Evolutionary conservation across 2,888 invertebrate species (phyloP).

Genomic region (Callinectes sapidus): DNA sequence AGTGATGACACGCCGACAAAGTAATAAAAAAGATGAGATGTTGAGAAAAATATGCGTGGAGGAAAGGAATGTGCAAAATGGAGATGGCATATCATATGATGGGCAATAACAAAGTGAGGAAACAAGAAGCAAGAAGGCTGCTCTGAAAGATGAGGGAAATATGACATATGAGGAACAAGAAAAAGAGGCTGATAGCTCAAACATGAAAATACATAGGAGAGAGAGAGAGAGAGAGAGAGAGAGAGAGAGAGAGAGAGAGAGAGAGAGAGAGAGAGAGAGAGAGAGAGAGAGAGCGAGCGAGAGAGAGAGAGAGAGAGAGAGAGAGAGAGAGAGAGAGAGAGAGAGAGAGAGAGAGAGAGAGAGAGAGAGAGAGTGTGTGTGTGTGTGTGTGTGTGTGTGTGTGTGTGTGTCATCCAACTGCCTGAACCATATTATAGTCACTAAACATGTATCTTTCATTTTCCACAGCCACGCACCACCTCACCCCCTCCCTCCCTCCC

Average conservation of each 20-base stretch:
- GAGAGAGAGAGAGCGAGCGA: not conserved
- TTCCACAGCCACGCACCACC: not conserved
- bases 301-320: not conserved
- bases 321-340: no score
- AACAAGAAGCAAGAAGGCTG: no score
- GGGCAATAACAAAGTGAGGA: not conserved
- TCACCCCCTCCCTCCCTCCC: not conserved
- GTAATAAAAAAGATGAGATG: not conserved
- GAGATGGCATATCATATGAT: not conserved
- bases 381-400: no score
- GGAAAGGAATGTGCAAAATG: not conserved
- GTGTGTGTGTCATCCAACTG: not conserved
- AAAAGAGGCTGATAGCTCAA: not conserved
- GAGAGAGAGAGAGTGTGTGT: no score
- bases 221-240: not conserved
- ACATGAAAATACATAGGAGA: not conserved
- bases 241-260: not conserved
- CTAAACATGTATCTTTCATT: not conserved
- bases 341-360: no score
- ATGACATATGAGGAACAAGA: not conserved
- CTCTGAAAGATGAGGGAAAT: not conserved
- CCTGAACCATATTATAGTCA: not conserved
- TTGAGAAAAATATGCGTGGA: not conserved
- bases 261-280: not conserved
- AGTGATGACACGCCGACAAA: not conserved